Conservation (phyloP, 2,888 invertebrate species). For the Athalia rosae region DNA sequence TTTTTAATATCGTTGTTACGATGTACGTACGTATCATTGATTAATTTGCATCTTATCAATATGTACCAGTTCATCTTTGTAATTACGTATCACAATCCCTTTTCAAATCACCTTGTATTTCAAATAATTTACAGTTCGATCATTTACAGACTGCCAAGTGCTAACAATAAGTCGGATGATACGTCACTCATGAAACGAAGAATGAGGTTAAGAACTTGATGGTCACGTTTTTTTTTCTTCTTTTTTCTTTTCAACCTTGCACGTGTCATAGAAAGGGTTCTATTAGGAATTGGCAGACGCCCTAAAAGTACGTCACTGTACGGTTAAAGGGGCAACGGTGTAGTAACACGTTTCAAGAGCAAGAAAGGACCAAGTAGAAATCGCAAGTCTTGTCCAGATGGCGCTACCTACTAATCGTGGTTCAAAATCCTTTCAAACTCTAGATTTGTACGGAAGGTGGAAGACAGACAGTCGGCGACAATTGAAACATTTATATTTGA, state of each 20-base stretch:
- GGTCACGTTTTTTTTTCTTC: too few species aligned
- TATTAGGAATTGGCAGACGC: conserved; percentile 18
- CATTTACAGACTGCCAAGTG: too few species aligned
- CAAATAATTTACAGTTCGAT: too few species aligned
- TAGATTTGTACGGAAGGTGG: not conserved
- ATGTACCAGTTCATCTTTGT: too few species aligned
- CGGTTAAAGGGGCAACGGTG: conserved; percentile 25
- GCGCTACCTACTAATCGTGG: conserved; percentile 18
- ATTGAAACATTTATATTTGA: too few species aligned
- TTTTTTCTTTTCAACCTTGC: conserved; percentile 18
- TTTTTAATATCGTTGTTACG: too few species aligned
- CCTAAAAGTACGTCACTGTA: conserved; percentile 32
- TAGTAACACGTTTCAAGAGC: conserved; percentile 26
- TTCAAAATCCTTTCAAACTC: conserved; percentile 1
- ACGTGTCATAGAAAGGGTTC: conserved; percentile 1
- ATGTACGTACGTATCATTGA: too few species aligned
- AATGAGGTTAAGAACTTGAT: conserved; percentile 27
- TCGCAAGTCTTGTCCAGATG: conserved; percentile 33
- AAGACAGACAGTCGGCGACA: too few species aligned
- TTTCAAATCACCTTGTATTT: too few species aligned
- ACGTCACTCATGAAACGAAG: not conserved
- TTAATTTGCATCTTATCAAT: too few species aligned
- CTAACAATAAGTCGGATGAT: too few species aligned
- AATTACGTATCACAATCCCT: too few species aligned
- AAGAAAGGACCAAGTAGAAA: conserved; percentile 26